Conservation (phyloP, 2,113 vertebrate species). For the Xyrauchen texanus region DNA sequence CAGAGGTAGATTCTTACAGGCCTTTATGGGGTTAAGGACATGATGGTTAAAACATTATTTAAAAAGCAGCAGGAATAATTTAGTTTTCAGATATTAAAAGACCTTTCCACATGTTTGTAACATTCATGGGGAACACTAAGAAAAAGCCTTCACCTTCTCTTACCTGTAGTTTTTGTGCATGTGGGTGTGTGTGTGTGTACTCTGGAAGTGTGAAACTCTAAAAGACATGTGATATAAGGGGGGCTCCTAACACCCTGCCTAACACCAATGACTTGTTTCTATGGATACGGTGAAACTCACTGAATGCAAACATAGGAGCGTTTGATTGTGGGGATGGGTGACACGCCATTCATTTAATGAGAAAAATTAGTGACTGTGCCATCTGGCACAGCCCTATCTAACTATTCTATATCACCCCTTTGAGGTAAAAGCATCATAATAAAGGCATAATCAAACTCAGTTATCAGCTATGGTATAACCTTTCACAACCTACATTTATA, state of each 20-base stretch:
- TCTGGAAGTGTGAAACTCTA: constrained; percentile 28
- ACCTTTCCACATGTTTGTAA: not conserved
- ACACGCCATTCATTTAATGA: constrained; percentile 18
- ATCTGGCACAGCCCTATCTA: constrained; percentile 4
- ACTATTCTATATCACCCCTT: not conserved
- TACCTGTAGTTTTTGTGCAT: not conserved
- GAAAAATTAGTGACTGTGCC: not conserved
- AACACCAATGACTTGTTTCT: constrained; percentile 59
- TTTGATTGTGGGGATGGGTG: constrained; percentile 21
- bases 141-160: not conserved
- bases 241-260: not conserved
- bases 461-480: not conserved
- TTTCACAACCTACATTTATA: constrained; percentile 11
- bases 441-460: not conserved
- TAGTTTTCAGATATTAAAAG: not conserved
- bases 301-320: constrained; percentile 50
- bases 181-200: not conserved
- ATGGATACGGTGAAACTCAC: constrained; percentile 66
- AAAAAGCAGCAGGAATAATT: not conserved
- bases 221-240: constrained; percentile 15
- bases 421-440: not conserved
- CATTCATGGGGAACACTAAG: not conserved
- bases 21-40: not conserved
- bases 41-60: not conserved
- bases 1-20: not conserved